These are phyloP conservation scores for Auanema sp. DNA, from an alignment of 2,888 invertebrate genomes.

Conservation along the genomic window DNA sequence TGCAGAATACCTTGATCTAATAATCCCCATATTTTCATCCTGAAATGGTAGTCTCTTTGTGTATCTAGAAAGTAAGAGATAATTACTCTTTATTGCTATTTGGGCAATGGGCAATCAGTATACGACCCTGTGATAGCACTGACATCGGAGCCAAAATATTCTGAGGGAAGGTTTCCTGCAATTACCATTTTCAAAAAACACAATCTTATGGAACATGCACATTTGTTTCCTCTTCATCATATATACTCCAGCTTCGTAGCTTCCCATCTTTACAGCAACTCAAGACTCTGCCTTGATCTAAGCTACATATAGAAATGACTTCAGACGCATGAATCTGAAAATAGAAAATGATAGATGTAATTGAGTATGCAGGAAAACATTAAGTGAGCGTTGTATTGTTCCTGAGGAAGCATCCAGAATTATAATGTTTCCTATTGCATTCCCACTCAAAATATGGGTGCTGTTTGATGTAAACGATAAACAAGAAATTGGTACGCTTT, in stretches of 20 bases:
- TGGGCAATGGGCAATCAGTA: conserved; percentile 38
- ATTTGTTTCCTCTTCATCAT: conserved; percentile 37
- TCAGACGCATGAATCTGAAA: conserved; percentile 42
- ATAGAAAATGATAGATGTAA: not conserved
- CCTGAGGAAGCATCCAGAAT: conserved; percentile 41
- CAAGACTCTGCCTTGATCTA: conserved; percentile 56
- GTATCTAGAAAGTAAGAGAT: no score
- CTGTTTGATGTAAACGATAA: conserved; percentile 55
- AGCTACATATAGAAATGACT: conserved; percentile 38
- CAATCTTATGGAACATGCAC: no score
- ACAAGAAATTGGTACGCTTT: conserved; percentile 49
- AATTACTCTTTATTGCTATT: conserved; percentile 57
- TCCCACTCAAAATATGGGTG: conserved; percentile 51
- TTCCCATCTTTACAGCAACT: conserved; percentile 49
- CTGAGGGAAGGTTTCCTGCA: conserved; percentile 27
- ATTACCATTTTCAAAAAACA: no score
- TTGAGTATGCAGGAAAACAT: conserved; percentile 19
- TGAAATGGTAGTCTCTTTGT: no score
- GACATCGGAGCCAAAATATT: conserved; percentile 40
- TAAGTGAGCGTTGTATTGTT: conserved; percentile 21
- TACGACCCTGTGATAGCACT: conserved; percentile 36
- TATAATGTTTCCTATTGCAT: conserved; percentile 44
- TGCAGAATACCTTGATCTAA: conserved; percentile 35
- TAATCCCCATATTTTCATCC: conserved; percentile 58
- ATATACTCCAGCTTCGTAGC: conserved; percentile 48